Conservation (phyloP, 2,797 vertebrate genomes). For the Centroberyx gerrardi region DNA sequence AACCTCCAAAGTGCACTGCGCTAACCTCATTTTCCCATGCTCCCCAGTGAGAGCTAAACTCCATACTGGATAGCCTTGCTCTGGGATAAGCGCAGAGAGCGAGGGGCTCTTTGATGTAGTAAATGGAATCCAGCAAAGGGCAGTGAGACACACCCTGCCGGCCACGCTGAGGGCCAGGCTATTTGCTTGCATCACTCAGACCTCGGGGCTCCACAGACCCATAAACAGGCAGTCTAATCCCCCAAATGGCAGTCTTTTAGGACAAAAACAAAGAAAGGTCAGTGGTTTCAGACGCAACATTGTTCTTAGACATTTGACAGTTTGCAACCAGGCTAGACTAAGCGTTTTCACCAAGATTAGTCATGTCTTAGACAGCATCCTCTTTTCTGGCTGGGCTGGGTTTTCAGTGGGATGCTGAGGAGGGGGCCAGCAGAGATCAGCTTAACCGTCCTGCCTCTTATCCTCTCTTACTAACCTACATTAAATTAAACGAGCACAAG, state of each 20-base stretch:
- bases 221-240: conserved; percentile 44
- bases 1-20: conserved; percentile 46
- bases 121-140: conserved; percentile 68
- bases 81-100: conserved; percentile 45
- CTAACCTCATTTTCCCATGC: conserved; percentile 54
- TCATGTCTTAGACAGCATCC: conserved; percentile 72
- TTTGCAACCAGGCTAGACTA: conserved; percentile 55
- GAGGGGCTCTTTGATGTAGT: conserved; percentile 66
- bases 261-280: conserved; percentile 40
- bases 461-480: conserved; percentile 72
- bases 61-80: conserved; percentile 49
- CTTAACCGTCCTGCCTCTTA: conserved; percentile 75
- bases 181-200: conserved; percentile 65
- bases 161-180: conserved; percentile 35
- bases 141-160: conserved; percentile 57
- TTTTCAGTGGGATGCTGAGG: conserved; percentile 40
- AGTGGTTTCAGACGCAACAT: conserved; percentile 37
- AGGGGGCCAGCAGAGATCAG: conserved; percentile 51
- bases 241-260: conserved; percentile 19
- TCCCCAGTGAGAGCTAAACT: conserved; percentile 65
- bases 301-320: conserved; percentile 54
- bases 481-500: conserved; percentile 79
- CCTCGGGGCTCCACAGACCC: conserved; percentile 47
- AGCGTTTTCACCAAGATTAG: conserved; percentile 67
- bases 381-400: conserved; percentile 60